Conservation (phyloP, 23 tunicate species). For the Oikopleura dioica region DNA sequence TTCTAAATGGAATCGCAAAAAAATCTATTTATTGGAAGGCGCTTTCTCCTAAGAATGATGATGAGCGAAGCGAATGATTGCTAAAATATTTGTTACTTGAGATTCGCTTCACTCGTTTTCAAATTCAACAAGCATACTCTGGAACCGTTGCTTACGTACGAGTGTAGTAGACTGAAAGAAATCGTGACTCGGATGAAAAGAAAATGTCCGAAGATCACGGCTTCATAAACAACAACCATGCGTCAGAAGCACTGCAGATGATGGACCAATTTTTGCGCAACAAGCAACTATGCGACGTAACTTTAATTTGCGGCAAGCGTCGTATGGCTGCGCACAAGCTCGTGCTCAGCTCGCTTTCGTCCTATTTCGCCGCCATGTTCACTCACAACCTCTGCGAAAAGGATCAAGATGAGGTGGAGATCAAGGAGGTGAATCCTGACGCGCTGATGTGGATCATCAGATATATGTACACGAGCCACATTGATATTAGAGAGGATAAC, state of each 20-base stretch:
- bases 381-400: conserved; percentile 31
- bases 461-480: conserved; percentile 63
- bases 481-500: too few relatives aligned
- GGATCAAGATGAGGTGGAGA: conserved; percentile 22
- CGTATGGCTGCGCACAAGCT: conserved; percentile 59
- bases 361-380: conserved; percentile 86
- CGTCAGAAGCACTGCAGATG: conserved; percentile 17
- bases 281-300: conserved; percentile 47
- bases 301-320: conserved; percentile 25
- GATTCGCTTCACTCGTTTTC: too few relatives aligned
- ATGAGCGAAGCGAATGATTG: too few relatives aligned
- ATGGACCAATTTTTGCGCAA: conserved; percentile 32
- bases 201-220: too few relatives aligned
- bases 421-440: conserved; percentile 34
- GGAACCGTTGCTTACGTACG: too few relatives aligned
- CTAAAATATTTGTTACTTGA: too few relatives aligned
- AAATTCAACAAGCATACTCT: too few relatives aligned
- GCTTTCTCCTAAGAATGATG: too few relatives aligned
- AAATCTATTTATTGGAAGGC: too few relatives aligned
- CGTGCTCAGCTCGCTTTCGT: conserved; percentile 47
- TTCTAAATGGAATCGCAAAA: too few relatives aligned
- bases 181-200: too few relatives aligned
- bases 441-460: conserved; percentile 26
- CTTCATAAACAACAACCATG: conserved; percentile 27
- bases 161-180: too few relatives aligned